Conservation (phyloP, 2,797 vertebrate genomes). For the Balearica regulorum region DNA sequence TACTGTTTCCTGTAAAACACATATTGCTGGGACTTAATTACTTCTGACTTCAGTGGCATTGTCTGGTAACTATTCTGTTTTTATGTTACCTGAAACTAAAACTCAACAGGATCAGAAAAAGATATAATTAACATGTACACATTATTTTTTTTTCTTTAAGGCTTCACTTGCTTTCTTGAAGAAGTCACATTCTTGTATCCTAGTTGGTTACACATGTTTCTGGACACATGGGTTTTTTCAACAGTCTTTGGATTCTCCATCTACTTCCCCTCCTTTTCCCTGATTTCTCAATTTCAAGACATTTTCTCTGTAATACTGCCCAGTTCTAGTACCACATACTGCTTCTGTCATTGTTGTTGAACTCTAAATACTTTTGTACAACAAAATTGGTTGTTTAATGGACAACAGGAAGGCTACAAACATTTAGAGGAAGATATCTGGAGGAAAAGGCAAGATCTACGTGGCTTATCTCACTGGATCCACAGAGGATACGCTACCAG, state of each 20-base stretch:
- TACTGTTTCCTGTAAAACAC: not conserved
- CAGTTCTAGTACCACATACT: not conserved
- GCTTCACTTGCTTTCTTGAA: not conserved
- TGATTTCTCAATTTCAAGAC: not conserved
- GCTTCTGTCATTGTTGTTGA: not conserved
- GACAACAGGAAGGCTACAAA: not conserved
- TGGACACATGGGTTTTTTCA: not conserved
- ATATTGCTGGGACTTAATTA: not conserved
- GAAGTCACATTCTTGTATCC: not conserved
- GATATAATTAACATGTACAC: not conserved
- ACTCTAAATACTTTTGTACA: not conserved
- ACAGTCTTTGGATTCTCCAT: not conserved
- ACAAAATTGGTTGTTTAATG: not conserved
- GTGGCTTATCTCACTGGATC: not conserved
- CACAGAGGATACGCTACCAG: not conserved
- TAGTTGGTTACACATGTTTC: not conserved
- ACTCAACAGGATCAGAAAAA: not conserved
- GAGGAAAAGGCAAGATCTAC: not conserved
- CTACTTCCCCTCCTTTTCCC: not conserved
- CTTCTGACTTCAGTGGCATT: not conserved
- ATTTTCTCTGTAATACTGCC: not conserved
- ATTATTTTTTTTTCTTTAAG: not conserved
- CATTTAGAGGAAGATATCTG: not conserved
- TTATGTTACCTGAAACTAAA: not conserved
- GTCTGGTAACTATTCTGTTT: not conserved